Evolutionary conservation across 2,113 vertebrate species (phyloP), one percentile per base, ranked within the genome.

Genomic region (Paramormyrops kingsleyae): DNA sequence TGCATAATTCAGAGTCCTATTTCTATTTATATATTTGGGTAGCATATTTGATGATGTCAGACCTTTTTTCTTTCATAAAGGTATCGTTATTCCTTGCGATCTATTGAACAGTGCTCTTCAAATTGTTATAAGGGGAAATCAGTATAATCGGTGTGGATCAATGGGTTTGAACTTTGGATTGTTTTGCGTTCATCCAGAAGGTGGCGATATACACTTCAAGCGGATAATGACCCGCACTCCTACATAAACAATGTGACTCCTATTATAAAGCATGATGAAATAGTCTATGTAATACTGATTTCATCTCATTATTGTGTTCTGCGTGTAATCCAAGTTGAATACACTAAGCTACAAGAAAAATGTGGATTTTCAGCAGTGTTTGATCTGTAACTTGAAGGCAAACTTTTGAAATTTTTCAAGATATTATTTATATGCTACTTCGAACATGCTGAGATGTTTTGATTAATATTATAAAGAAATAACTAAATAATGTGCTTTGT

Each of bases 121-220:
- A 80, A 21, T 42, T 80, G 35, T 42, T 42, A 1, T 19, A 39
- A 19, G 5, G 35, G 5, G 74, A 80, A 80, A 39, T 42, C 1
- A 80, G 31, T 80, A 42, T 13, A 2, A 17, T 42, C 5, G 35
- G 35, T 80, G 74, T 77, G 56, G 27, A n/a, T 89, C 59, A 52
- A 62, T 88, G 17, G 35, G 13, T 62, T 88, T 46, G 31, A 31
- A 66, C 19, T 50, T 39, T 56, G 42, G 27, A 39, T 66, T 21
- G 21, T 88, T 88, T 66, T 88, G 7, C 15, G 39, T 88, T 44
- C n/a, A 19, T 88, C 87, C 87, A 88, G 53, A 88, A 88, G 87
- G 56, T 62, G 87, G 87, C 87, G 50, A 62, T 27, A 66, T 44
- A 88, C 53, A 59, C 87, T 87, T 87, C 5, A 80, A 15, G 35